Base-by-base conservation (phyloP, 2,888 invertebrate species). In the Zygothrica quintamaculata region DNA sequence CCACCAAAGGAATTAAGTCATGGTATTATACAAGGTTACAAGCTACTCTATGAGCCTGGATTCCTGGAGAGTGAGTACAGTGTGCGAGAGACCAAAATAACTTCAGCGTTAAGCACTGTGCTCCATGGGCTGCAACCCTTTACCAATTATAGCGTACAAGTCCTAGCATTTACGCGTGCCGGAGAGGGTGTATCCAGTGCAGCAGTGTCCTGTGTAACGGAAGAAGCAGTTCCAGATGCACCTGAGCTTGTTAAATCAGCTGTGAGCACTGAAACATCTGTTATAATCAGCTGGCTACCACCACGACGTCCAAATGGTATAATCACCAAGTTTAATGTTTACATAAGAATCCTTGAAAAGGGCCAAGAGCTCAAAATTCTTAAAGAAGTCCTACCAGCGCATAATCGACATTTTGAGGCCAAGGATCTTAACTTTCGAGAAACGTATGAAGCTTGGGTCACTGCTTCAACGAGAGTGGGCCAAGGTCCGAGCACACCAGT, bases 21-120 rank as follows among this genome's bases (percentile, higher is more conserved):
- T 47, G 95, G 95, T 29, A 92, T 94, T 43, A 93, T 94, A 67
- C 93, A 94, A 87, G 96, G 96, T 7, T 97, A 96, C 91, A 96
- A 95, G 90, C 92, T 96, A 50, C 92, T 95, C 36, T 96, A 95
- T 88, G 93, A 93, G 65, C 92, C 92, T 2, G 90, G 86, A 1
- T 86, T 87, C 44, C 74, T 89, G 1, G 89, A 90, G 26, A 84
- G 84, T 18, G 90, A 91, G 25, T 90, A 90, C 40, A 89, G 86
- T 8, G 81, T 81, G 0, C 85, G 90, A 70, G 93, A 93, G 78
- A 93, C 92, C 9, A 93, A 92, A 78, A 91, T 92, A 13, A 92
- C 92, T n/a, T 92, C 92, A 8, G 92, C 92, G 0, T 88, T 92
- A 6, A 92, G 91, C 77, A 92, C 93, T 0, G 93, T 93, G 9